phyloP scores from a whole-genome alignment of 37 sponge, comb jelly and placozoan genomes.

The Beroe ovata region DNA sequence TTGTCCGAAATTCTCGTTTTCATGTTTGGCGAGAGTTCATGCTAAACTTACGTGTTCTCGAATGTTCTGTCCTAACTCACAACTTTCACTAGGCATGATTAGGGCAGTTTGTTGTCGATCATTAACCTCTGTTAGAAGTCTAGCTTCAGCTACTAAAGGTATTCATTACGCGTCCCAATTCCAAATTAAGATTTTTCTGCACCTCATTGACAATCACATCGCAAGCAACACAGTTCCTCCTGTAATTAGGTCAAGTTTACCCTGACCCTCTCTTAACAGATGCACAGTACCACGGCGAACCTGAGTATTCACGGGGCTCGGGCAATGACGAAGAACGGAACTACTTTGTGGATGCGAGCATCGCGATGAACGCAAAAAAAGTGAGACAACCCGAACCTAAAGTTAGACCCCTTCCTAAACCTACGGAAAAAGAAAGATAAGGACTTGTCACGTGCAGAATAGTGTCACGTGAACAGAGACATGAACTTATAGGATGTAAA shows the following conservation, averaged over 20 bases:
- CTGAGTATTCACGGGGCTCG: constrained; percentile 31
- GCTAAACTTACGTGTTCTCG: too few species aligned
- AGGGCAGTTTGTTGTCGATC: neutral
- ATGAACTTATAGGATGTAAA: too few species aligned
- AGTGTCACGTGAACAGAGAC: too few species aligned
- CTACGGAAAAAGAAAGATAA: constrained; percentile 60
- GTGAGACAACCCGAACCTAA: constrained; percentile 38
- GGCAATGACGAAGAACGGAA: neutral
- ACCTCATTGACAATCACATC: too few species aligned
- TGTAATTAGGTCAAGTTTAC: too few species aligned
- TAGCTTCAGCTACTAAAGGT: neutral
- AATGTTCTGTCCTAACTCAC: too few species aligned
- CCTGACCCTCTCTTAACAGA: neutral
- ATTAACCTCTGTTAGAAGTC: neutral
- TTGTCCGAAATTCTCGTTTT: too few species aligned
- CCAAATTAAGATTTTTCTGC: too few species aligned
- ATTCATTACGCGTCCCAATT: too few species aligned
- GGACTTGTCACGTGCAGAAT: too few species aligned
- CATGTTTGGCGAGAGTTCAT: too few species aligned
- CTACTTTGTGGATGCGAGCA: constrained; percentile 45
- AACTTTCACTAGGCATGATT: neutral
- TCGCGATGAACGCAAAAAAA: neutral
- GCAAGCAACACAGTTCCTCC: too few species aligned
- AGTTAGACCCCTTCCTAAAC: constrained; percentile 42
- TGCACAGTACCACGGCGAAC: constrained; percentile 33